Evolutionary conservation across 2,797 vertebrate genomes (phyloP).

Genomic region (Pogonophryne albipinna): DNA sequence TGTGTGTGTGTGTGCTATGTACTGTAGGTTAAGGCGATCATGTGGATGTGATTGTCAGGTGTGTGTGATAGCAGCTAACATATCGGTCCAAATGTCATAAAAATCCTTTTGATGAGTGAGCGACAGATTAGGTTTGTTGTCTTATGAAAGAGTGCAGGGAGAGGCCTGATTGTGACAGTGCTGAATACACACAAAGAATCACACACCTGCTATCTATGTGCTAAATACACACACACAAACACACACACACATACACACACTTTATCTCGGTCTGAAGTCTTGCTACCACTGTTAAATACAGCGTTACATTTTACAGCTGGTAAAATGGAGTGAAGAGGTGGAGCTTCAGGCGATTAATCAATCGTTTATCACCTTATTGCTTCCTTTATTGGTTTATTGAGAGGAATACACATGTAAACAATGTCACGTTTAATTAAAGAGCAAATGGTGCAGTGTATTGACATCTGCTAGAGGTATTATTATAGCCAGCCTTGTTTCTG

Average conservation of each 20-base stretch:
- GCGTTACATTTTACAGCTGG: no score
- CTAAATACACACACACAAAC: neutral
- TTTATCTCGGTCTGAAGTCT: neutral
- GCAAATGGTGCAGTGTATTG: no score
- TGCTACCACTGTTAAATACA: neutral
- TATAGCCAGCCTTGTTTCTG: no score
- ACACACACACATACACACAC: constrained; percentile 1
- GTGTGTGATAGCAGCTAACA: constrained; percentile 46
- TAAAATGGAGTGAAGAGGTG: neutral
- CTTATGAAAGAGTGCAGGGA: constrained; percentile 42
- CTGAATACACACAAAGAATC: constrained; percentile 7
- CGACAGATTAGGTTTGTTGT: constrained; percentile 52
- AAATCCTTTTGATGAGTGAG: constrained; percentile 58
- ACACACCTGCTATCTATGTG: neutral
- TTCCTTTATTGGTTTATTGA: neutral
- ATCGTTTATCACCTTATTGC: neutral
- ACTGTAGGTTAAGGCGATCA: constrained; percentile 66
- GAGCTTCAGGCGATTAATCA: neutral
- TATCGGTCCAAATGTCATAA: constrained; percentile 51
- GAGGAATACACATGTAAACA: no score
- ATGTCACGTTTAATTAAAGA: no score
- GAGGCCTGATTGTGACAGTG: constrained; percentile 26
- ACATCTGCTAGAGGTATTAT: no score
- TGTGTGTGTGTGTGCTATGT: constrained; percentile 39
- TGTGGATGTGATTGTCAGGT: constrained; percentile 43